These are phyloP conservation scores for Musca vetustissima DNA, from an alignment of 1,140 invertebrate species.

Conservation along the genomic window DNA sequence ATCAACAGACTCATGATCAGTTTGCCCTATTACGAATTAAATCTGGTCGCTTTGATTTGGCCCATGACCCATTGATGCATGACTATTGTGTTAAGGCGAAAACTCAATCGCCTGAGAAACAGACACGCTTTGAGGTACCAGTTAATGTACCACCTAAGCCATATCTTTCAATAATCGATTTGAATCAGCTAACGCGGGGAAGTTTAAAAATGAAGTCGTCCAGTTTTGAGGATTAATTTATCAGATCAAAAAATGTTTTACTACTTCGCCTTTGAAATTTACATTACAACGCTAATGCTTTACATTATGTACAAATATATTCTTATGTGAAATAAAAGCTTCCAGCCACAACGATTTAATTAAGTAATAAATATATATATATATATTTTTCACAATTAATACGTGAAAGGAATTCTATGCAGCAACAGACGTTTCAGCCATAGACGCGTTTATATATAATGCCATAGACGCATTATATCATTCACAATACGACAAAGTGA, in stretches of 20 bases:
- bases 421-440: too few relatives aligned
- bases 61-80: slow-evolving; percentile 29
- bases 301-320: too few relatives aligned
- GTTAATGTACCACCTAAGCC: slow-evolving; percentile 59
- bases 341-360: too few relatives aligned
- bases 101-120: slow-evolving; percentile 11
- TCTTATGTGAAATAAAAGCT: too few relatives aligned
- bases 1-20: slow-evolving; percentile 36
- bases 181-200: slow-evolving; percentile 68
- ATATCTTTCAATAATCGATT: slow-evolving; percentile 70
- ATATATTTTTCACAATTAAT: too few relatives aligned
- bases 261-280: not conserved
- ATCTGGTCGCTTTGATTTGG: slow-evolving; percentile 47
- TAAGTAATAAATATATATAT: too few relatives aligned
- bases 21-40: slow-evolving; percentile 51
- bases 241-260: not conserved
- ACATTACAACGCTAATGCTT: not conserved
- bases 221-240: slow-evolving; percentile 38
- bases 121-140: slow-evolving; percentile 36
- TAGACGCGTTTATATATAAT: too few relatives aligned
- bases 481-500: too few relatives aligned
- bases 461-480: too few relatives aligned
- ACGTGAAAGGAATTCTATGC: too few relatives aligned
- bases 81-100: not conserved
- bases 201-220: slow-evolving; percentile 57